phyloP scores from a whole-genome alignment of 2,888 invertebrate genomes.

The Yponomeuta cagnagella region DNA sequence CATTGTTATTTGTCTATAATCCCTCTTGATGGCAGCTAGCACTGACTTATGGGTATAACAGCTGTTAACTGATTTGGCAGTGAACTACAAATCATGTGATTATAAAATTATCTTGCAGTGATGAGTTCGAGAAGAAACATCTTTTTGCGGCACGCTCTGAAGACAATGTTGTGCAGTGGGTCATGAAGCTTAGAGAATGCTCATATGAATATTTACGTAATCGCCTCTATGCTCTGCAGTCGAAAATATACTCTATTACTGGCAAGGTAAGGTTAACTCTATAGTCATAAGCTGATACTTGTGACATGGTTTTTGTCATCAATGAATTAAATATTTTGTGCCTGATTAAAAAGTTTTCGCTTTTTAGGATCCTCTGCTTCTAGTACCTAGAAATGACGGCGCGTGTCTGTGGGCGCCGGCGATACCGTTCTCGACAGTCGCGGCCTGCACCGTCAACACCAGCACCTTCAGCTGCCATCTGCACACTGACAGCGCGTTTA shows the following conservation, averaged over 20 bases:
- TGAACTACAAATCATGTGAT: background rate
- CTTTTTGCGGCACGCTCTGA: conserved; percentile 83
- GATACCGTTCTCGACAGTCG: conserved; percentile 58
- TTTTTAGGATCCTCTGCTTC: conserved; percentile 73
- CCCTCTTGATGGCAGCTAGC: too few species aligned
- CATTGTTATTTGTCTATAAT: too few species aligned
- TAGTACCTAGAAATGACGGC: conserved; percentile 78
- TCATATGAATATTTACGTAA: conserved; percentile 84
- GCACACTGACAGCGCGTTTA: conserved; percentile 58
- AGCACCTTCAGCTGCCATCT: conserved; percentile 66
- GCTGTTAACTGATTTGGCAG: background rate
- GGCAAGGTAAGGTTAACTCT: conserved; percentile 69
- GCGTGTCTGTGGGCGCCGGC: conserved; percentile 68
- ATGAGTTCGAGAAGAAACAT: conserved; percentile 81
- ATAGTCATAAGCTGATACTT: background rate
- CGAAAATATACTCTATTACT: conserved; percentile 79
- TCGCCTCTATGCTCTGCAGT: conserved; percentile 78
- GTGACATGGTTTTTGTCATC: too few species aligned
- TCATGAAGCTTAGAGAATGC: conserved; percentile 78
- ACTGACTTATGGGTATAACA: too few species aligned
- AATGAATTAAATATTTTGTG: too few species aligned
- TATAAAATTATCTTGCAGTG: conserved; percentile 34
- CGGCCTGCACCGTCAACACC: conserved; percentile 59
- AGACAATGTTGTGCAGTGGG: conserved; percentile 82
- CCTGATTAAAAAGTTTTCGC: background rate